Base-by-base conservation (phyloP, 1,140 invertebrate species). In the Rhyacophila brunnea region DNA sequence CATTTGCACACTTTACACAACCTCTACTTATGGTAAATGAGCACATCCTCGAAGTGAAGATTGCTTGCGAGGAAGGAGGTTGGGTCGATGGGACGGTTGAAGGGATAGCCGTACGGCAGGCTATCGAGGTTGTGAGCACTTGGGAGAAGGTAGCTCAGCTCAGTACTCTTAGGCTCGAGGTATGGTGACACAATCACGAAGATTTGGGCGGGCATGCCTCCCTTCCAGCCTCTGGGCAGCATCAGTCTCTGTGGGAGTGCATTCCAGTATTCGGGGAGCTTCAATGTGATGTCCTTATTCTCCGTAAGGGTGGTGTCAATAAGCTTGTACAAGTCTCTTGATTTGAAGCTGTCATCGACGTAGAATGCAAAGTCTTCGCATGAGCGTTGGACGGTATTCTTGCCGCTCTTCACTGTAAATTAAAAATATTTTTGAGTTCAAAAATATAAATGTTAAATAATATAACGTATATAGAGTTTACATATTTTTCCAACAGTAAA, bases 61-160 rank as follows among this genome's bases (percentile, higher is more conserved):
- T 87, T 87, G 3, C 75, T 52, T 5, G 69, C 70, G 23, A 28
- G 4, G 69, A 82, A 81, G 57, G 72, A 69, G 14, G 70, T 60
- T 20, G 77, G 62, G 3, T 83, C 74, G 44, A 86, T 78, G 5
- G 73, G 72, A 62, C 85, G 81, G 66, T 90, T 86, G 64, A 89
- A 81, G 45, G 87, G 87, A 74, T 80, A 89, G 23, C 84, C 86
- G 67, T 87, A 77, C 36, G 86, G 80, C 65, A 78, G 80, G 38
- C 75, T 78, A 63, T 87, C 85, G 1, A 80, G 68, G 32, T 11
- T 71, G 28, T 74, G 70, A 34, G 72, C 69, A 1, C 78, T 77
- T 48, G 73, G 68, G 2, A 77, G 74, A 17, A 77, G 71, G 47
- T 70, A 74, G 63, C 72, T 71, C 6, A 63, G 60, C 18, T 71